Percentiles rank a stretch among this genome's conserved stretches.
These are phyloP conservation scores for Diplolepis rosae DNA, from an alignment of 2,888 invertebrate genomes.

Conservation along the genomic window DNA sequence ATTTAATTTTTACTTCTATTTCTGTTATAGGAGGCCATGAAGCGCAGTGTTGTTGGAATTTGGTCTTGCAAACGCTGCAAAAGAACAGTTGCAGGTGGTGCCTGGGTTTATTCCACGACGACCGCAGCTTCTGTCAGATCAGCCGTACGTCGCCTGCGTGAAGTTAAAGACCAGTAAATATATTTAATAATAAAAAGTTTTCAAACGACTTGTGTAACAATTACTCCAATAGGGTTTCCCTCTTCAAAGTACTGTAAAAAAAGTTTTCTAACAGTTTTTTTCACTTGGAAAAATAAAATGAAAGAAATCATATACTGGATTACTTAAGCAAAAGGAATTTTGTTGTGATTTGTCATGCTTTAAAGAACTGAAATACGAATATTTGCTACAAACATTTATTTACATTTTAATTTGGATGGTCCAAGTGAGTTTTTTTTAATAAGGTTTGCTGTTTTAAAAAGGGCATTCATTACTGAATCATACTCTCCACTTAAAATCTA, in stretches of 20 bases:
- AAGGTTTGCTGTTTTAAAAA: neutral
- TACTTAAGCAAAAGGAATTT: too few species aligned
- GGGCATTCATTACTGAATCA: conserved; percentile 42
- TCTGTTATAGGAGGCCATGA: conserved; percentile 94
- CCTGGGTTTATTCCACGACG: conserved; percentile 98
- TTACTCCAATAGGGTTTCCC: neutral
- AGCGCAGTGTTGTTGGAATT: conserved; percentile 96
- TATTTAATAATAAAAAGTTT: conserved; percentile 27
- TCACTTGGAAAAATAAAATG: neutral
- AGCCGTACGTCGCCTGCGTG: conserved; percentile 96
- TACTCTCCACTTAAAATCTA: conserved; percentile 33
- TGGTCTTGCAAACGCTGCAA: conserved; percentile 99
- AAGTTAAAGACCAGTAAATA: conserved; percentile 85
- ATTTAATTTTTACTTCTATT: neutral
- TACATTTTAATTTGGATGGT: conserved; percentile 24
- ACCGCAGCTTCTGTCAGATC: conserved; percentile 98
- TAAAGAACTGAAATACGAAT: neutral
- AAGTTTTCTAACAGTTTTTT: neutral
- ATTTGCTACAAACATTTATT: conserved; percentile 25
- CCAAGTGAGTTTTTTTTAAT: conserved; percentile 27
- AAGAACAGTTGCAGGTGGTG: conserved; percentile 97
- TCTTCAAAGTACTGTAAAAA: neutral
- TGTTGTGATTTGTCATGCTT: too few species aligned
- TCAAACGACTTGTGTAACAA: neutral
- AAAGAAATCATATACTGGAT: too few species aligned